Percentiles rank a stretch among this genome's conserved stretches.
phyloP scores from a whole-genome alignment of 2,888 invertebrate genomes.

The Gastracanthus pulcherrimus region DNA sequence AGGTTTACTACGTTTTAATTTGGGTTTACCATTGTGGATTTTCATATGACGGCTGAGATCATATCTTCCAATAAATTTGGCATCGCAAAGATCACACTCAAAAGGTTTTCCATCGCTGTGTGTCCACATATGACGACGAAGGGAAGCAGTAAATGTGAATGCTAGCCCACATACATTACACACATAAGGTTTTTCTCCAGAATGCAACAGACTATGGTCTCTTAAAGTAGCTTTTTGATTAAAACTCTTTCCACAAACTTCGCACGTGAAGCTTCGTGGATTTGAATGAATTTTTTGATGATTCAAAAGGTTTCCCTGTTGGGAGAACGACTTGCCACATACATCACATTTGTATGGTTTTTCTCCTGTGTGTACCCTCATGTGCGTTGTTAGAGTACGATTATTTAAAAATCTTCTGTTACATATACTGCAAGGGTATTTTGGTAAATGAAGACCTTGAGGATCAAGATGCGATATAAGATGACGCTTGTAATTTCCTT shows the following conservation, averaged over 20 bases:
- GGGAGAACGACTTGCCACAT: constrained; percentile 79
- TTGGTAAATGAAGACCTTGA: constrained; percentile 73
- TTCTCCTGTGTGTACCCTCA: constrained; percentile 82
- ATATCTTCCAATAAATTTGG: constrained; percentile 73
- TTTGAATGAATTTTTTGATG: constrained; percentile 73
- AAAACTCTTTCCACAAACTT: constrained; percentile 74
- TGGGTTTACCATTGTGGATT: constrained; percentile 69
- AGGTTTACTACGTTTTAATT: constrained; percentile 58
- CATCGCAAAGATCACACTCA: constrained; percentile 70
- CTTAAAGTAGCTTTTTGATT: constrained; percentile 74
- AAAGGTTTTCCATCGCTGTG: constrained; percentile 72
- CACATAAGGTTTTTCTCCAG: constrained; percentile 74
- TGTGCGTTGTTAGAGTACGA: constrained; percentile 80
- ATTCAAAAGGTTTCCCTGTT: constrained; percentile 73
- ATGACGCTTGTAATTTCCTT: constrained; percentile 74
- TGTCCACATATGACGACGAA: constrained; percentile 73
- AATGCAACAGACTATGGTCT: constrained; percentile 73
- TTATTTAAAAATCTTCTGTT: constrained; percentile 81
- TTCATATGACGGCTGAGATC: constrained; percentile 73
- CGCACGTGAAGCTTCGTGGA: constrained; percentile 73
- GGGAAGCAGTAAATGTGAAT: constrained; percentile 73
- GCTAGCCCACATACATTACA: constrained; percentile 73
- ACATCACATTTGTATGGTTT: constrained; percentile 80
- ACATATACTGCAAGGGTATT: constrained; percentile 80
- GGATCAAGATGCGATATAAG: constrained; percentile 73